These are phyloP conservation scores for Radopholus similis DNA, from an alignment of 1,140 invertebrate species.

Conservation along the genomic window DNA sequence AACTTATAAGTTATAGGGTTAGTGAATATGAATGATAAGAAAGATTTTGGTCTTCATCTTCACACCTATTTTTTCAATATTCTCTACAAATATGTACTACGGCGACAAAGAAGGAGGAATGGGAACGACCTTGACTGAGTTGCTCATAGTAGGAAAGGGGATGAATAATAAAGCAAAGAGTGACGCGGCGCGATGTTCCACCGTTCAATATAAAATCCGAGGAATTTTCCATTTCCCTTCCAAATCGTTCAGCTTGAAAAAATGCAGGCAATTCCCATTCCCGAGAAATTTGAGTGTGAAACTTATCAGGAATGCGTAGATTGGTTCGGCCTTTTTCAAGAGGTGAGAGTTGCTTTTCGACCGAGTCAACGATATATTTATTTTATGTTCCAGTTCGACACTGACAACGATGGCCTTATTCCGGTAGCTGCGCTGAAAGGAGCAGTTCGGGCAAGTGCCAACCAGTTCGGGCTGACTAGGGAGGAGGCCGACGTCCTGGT, in stretches of 20 bases:
- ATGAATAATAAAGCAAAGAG: too few species aligned
- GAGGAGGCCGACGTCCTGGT: conserved; percentile 29
- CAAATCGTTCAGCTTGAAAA: neutral
- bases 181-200: too few species aligned
- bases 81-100: neutral
- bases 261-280: conserved; percentile 4
- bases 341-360: conserved; percentile 12
- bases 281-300: conserved; percentile 20
- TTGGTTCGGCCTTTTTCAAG: conserved; percentile 25
- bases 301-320: conserved; percentile 23
- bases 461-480: conserved; percentile 20
- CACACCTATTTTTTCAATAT: neutral
- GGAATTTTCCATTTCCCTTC: neutral
- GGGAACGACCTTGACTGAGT: too few species aligned
- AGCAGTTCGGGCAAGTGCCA: conserved; percentile 13
- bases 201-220: too few species aligned
- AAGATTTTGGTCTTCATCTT: too few species aligned
- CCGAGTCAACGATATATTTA: neutral
- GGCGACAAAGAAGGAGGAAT: too few species aligned
- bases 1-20: neutral
- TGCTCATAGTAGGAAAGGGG: too few species aligned
- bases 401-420: conserved; percentile 39
- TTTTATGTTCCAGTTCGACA: conserved; percentile 30
- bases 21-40: too few species aligned
- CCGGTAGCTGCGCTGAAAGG: conserved; percentile 28